These are phyloP conservation scores for Leuciscus waleckii DNA, from an alignment of 2,797 vertebrate species.

Conservation along the genomic window DNA sequence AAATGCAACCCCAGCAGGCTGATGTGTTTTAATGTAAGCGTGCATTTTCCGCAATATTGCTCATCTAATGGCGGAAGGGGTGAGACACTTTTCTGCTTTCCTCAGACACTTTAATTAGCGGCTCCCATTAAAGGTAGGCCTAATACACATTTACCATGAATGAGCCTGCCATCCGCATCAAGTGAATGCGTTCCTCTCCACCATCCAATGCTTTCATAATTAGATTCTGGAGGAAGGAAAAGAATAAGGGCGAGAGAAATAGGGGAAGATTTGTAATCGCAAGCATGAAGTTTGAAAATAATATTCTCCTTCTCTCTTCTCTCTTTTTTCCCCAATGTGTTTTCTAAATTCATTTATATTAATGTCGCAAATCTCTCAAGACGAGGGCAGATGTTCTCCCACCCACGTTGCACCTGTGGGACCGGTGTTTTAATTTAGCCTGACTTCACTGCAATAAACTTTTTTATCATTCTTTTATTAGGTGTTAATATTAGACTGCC, in stretches of 20 bases:
- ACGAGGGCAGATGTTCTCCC: conserved; percentile 44
- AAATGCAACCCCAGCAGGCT: conserved; percentile 36
- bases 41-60: conserved; percentile 53
- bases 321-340: conserved; percentile 24
- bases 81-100: conserved; percentile 26
- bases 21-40: conserved; percentile 40
- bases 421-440: conserved; percentile 74
- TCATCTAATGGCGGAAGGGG: conserved; percentile 34
- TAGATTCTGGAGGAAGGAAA: conserved; percentile 17
- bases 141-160: conserved; percentile 41
- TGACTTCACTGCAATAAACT: conserved; percentile 65
- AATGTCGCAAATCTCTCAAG: conserved; percentile 63
- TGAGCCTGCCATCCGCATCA: conserved; percentile 31
- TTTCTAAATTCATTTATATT: conserved; percentile 64
- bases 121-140: conserved; percentile 53
- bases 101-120: conserved; percentile 59
- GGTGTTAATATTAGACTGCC: conserved; percentile 67
- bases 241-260: conserved; percentile 8
- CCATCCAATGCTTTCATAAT: conserved; percentile 37
- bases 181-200: conserved; percentile 25
- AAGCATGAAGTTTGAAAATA: conserved; percentile 47
- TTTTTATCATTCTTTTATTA: conserved; percentile 73
- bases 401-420: conserved; percentile 67
- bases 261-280: conserved; percentile 24
- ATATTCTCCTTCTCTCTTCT: conserved; percentile 37